phyloP scores from a whole-genome alignment of 1,140 invertebrate species.

The Linepithema humile region DNA sequence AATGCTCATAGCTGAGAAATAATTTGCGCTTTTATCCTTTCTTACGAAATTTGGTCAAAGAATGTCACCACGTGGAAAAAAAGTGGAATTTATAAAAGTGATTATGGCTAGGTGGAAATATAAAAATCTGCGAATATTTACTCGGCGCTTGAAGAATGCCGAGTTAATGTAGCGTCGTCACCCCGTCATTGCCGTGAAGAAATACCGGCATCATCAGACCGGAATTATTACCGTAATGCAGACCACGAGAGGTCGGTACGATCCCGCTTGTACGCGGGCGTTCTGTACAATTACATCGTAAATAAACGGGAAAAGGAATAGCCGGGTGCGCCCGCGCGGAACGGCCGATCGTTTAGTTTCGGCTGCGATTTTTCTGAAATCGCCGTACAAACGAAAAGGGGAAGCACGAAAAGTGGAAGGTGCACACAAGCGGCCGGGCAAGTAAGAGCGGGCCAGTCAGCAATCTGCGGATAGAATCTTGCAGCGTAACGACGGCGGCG shows the following conservation, averaged over 20 bases:
- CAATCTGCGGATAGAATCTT: slow-evolving; percentile 67
- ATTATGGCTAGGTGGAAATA: too few species aligned
- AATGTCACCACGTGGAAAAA: not conserved
- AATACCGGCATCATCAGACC: not conserved
- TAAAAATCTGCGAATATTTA: not conserved
- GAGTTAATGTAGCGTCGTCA: not conserved
- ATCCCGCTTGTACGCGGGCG: not conserved
- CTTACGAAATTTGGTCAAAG: not conserved
- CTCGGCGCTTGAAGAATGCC: not conserved
- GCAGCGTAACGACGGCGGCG: slow-evolving; percentile 67
- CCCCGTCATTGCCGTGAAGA: not conserved
- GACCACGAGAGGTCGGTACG: not conserved
- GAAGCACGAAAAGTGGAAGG: slow-evolving; percentile 12
- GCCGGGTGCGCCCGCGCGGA: not conserved
- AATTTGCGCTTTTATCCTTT: not conserved
- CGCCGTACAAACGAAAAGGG: not conserved
- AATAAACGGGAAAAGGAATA: slow-evolving; percentile 27
- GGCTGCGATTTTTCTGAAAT: slow-evolving; percentile 50
- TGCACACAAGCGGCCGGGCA: not conserved
- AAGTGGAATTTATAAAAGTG: too few species aligned
- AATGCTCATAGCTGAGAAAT: not conserved
- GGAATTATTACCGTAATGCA: slow-evolving; percentile 24
- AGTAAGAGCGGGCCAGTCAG: slow-evolving; percentile 35
- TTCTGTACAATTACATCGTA: slow-evolving; percentile 34
- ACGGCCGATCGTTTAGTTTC: slow-evolving; percentile 7